These are phyloP conservation scores for Aphelenchoides fujianensis DNA, from an alignment of 1,140 invertebrate species.

Conservation along the genomic window DNA sequence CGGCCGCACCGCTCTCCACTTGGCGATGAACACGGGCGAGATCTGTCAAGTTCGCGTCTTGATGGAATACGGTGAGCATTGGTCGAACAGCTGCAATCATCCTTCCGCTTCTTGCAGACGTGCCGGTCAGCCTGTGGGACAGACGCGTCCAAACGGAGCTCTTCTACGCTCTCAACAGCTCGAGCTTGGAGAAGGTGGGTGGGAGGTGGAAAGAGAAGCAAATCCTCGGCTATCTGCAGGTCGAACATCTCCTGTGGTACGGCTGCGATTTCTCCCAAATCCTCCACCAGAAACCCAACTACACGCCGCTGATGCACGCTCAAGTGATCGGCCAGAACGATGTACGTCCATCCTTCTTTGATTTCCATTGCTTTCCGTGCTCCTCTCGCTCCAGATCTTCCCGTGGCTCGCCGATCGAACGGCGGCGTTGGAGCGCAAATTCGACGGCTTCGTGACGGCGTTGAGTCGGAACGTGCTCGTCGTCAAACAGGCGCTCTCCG, in stretches of 20 bases:
- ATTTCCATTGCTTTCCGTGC: no score
- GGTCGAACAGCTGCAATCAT: no score
- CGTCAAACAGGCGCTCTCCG: not conserved
- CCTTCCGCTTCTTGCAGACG: slow-evolving; percentile 9
- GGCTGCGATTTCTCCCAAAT: slow-evolving; percentile 7
- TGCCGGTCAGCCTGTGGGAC: not conserved
- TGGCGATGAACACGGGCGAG: not conserved
- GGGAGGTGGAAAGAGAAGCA: no score
- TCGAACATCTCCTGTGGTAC: slow-evolving; percentile 2
- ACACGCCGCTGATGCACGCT: slow-evolving; percentile 2
- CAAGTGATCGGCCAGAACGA: no score
- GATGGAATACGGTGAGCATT: slow-evolving; percentile 11
- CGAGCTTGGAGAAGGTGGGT: slow-evolving; percentile 3
- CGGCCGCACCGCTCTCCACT: not conserved
- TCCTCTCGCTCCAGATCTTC: not conserved
- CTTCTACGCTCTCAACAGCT: not conserved
- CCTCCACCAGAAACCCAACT: not conserved
- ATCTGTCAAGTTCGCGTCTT: slow-evolving; percentile 12
- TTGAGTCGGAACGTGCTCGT: no score
- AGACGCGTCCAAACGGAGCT: not conserved
- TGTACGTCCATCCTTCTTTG: no score
- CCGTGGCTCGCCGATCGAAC: slow-evolving; percentile 8
- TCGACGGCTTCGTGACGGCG: not conserved
- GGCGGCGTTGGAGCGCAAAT: not conserved
- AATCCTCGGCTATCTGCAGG: no score